Base-by-base conservation (phyloP, 1,140 invertebrate species). In the Temnothorax nylanderi region DNA sequence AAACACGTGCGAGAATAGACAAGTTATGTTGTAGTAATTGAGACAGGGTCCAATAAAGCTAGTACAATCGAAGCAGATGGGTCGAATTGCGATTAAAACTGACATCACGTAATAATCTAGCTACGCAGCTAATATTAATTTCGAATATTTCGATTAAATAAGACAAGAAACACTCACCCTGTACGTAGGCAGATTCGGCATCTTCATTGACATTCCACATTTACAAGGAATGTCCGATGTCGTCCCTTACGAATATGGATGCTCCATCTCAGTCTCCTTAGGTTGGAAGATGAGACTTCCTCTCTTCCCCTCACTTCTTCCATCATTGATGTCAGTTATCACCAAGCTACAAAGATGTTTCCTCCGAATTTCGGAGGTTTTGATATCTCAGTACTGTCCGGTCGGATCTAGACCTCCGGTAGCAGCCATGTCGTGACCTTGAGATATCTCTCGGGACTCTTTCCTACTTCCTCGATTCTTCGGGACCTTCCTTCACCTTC, bases 181-280 rank as follows among this genome's bases (percentile, higher is more conserved):
- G 88, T 85, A 87, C 34, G 37, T 75, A 88, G 89, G 86, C 88
- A 91, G 78, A 87, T 84, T 78, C 60, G 85, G 51, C 67, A 62
- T 32, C 64, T 88, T 92, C 87, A 91, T 89, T 91, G 89, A 86
- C 75, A 74, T 72, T 71, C 60, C 60, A 77, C 67, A 49, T 85
- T 58, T 77, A 56, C 62, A 78, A 78, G 44, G 41, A 71, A 76
- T n/a, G 34, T 67, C 41, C 78, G 88, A 92, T 95, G 94, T 93
- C 95, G 95, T 90, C 94, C 94, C 82, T 95, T 95, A n/a, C 95
- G 93, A 89, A 95, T 95, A 89, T 95, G 92, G 87, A 95, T 95
- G 92, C 93, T 95, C 95, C 95, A 95, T 44, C 88, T 88, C 88
- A 90, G 94, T 95, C 94, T 95, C 85, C 94, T 93, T 62, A 95